A percentile compares a stretch with the other conserved stretches of the same genome.
Conservation (phyloP, 2,797 vertebrate genomes). For the Brachyrhaphis roseni region DNA sequence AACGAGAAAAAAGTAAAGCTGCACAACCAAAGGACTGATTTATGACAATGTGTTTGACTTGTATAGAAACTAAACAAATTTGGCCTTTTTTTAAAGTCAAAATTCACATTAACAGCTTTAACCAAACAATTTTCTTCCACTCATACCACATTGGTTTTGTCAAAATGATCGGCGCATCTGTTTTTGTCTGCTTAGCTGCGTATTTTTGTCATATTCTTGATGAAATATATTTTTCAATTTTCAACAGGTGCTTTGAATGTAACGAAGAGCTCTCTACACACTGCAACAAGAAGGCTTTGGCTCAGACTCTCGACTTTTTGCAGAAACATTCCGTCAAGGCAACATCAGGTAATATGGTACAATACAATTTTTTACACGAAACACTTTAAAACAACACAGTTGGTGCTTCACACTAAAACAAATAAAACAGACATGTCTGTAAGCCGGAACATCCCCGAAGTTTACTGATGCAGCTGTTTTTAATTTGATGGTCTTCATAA, state of each 20-base stretch:
- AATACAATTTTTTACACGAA: too few relatives aligned
- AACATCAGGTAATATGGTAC: constrained; percentile 82
- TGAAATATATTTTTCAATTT: neutral
- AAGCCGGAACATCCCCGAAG: constrained; percentile 47
- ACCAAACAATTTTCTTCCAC: neutral
- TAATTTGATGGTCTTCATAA: neutral
- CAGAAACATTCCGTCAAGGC: constrained; percentile 93
- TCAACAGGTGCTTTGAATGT: constrained; percentile 96
- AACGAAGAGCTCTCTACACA: constrained; percentile 95
- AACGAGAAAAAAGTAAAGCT: constrained; percentile 16
- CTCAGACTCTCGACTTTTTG: constrained; percentile 95
- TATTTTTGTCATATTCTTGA: neutral
- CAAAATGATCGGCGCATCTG: neutral
- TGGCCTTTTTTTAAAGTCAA: neutral
- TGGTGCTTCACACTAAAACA: too few relatives aligned
- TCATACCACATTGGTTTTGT: neutral
- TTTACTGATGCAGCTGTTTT: constrained; percentile 17
- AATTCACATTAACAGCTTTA: neutral
- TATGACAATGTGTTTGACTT: neutral
- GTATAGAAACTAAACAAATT: neutral
- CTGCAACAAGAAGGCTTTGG: constrained; percentile 96
- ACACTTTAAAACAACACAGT: too few relatives aligned
- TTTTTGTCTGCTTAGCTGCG: neutral
- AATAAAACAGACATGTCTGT: too few relatives aligned
- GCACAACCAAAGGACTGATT: neutral